A percentile compares a stretch with the other conserved stretches of the same genome.
phyloP scores from a whole-genome alignment of 2,888 invertebrate species.

The Bellardia bayeri region DNA sequence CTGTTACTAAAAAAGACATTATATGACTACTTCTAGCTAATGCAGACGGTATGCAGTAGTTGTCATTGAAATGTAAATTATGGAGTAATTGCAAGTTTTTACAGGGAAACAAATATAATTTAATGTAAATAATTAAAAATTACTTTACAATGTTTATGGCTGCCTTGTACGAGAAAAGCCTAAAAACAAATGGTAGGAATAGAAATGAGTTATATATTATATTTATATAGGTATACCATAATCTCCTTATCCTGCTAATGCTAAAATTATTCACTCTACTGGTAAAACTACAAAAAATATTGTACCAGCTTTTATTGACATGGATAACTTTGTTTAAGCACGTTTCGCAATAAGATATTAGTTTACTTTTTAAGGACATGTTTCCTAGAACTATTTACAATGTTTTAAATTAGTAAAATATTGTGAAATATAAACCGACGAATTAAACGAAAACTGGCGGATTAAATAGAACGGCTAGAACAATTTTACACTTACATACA shows the following conservation, averaged over 20 bases:
- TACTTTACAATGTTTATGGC: no score
- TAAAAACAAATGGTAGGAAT: no score
- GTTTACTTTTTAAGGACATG: constrained; percentile 19
- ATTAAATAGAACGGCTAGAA: neutral
- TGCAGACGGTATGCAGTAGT: no score
- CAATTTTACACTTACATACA: neutral
- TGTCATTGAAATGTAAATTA: no score
- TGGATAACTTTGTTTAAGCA: constrained; percentile 19
- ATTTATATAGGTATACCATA: no score
- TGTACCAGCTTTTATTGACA: neutral
- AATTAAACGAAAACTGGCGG: neutral
- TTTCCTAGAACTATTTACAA: neutral
- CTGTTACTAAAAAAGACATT: no score
- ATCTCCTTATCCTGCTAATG: neutral
- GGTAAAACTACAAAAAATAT: neutral
- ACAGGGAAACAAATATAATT: no score
- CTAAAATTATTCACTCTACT: neutral
- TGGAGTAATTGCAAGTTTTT: no score
- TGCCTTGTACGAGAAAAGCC: no score
- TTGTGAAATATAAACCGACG: constrained; percentile 12
- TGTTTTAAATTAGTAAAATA: constrained; percentile 10
- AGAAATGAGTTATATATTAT: no score
- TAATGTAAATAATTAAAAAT: no score
- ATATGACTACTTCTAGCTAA: no score
- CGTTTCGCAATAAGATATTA: constrained; percentile 30